Base-by-base conservation (phyloP, 2,888 invertebrate genomes). In the Sylvicola fuscatus region DNA sequence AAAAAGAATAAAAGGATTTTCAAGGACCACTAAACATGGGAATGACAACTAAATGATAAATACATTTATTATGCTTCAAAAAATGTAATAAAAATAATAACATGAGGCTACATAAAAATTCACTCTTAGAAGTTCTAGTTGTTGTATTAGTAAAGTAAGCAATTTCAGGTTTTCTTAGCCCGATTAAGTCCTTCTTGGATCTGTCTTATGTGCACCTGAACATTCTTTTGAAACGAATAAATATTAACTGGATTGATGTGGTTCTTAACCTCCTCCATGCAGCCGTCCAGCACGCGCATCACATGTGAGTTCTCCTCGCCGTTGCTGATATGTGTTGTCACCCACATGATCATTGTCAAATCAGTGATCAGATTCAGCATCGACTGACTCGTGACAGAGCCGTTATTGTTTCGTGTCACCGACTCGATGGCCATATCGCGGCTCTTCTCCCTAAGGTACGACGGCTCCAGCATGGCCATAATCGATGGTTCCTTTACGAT, bases 231-330 rank as follows among this genome's bases (percentile, higher is more conserved):
- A 58, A 87, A 87, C 31, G 75, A 63, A 45, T 70, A 69, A 45
- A 78, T 70, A 59, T 89, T 86, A 32, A 68, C 64, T 3, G 74
- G 70, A 45, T 74, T 73, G 37, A 90, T 57, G 48, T 80, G 77
- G 39, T 72, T 67, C 56, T 84, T 82, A 35, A 92, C 83, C 51
- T 89, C 81, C 48, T 81, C 79, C 64, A 93, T 77, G 29, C 92
- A 86, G 14, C 87, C 90, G 60, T 89, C 84, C 32, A 90, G 62
- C 14, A 87, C 82, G 56, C 82, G 80, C 37, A 92, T 64, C 52
- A 93, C 90, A 58, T 87, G 89, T 2, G 86, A 81, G 56, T 84
- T 90, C 52, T 81, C 74, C 50, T 84, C 79, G 2, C 78, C 77
- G 55, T 79, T 78, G 6, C 80, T 65, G 30, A 59, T 37, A 40